Evolutionary conservation across 2,888 invertebrate species (phyloP), one percentile per base, ranked within the genome.

Genomic region (Caenorhabditis imperialis): DNA sequence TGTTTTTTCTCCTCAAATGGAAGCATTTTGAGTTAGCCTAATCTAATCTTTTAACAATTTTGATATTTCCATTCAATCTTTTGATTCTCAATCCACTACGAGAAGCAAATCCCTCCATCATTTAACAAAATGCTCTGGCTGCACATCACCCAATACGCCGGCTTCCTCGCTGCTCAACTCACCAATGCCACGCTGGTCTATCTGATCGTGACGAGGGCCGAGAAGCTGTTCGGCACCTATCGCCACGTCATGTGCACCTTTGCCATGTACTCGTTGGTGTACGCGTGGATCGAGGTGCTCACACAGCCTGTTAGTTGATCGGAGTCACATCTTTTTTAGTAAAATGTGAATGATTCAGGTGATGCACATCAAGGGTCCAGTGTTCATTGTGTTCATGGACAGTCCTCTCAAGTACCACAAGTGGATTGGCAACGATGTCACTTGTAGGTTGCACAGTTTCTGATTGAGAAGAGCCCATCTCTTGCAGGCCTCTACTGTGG

Each of bases 311-410:
- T 65, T 27, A 35, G 45, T 44, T 12, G 8, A 14, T 7, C 2
- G 38, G 14, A 38, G 44, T 18, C 44, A 10, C 16, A 14, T 14
- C 7, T 14, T 20, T 20, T 8, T 44, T 7, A 22, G 16, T 5
- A 7, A 18, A 8, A 20, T 20, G 22, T 18, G 16, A 44, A 22
- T 16, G 35, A 53, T 51, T 27, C 54, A 67, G 67, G 35, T 67
- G 6, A 67, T 67, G 67, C 67, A 67, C 37, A 67, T 67, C 48
- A 67, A 67, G 16, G 67, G 67, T 0, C 67, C 67, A 1, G 42
- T 42, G 4, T 55, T 67, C 48, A 67, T 67, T 7, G 67, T 57
- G 10, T 57, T 33, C 33, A 57, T 67, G 55, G 42, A 67, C n/a
- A 67, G 67, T 18, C 57, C 51, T 5, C 20, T 69, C 22, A 69